These are phyloP conservation scores for Monochamus alternatus DNA, from an alignment of 2,888 invertebrate species.

Conservation along the genomic window DNA sequence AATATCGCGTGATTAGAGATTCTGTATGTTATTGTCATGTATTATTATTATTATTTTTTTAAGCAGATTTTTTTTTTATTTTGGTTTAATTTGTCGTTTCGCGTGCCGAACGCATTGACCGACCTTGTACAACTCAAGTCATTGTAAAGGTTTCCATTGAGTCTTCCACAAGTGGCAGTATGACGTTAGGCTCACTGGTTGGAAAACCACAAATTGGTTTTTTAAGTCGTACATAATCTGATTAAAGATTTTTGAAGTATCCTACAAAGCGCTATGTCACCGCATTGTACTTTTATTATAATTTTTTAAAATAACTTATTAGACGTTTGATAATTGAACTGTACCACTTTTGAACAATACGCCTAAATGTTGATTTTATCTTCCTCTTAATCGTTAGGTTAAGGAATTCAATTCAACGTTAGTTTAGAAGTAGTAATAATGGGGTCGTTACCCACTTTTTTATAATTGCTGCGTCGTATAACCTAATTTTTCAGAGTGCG, in stretches of 20 bases:
- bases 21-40: too few relatives aligned
- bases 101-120: background rate
- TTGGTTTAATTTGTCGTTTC: too few relatives aligned
- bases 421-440: background rate
- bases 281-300: constrained; percentile 1
- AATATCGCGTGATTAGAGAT: too few relatives aligned
- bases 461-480: too few relatives aligned
- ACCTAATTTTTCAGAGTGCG: too few relatives aligned
- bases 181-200: background rate
- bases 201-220: constrained; percentile 3
- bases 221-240: background rate
- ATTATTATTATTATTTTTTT: too few relatives aligned
- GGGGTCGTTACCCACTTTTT: too few relatives aligned
- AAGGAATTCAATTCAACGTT: constrained; percentile 17
- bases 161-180: background rate
- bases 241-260: background rate
- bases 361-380: constrained; percentile 18
- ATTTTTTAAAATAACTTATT: constrained; percentile 8
- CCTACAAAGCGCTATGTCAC: background rate
- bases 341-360: constrained; percentile 15
- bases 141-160: background rate
- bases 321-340: background rate
- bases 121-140: background rate
- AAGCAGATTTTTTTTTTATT: too few relatives aligned
- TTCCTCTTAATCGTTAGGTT: constrained; percentile 20